These are phyloP conservation scores for Bombus balteatus DNA, from an alignment of 1,140 invertebrate species.

Conservation along the genomic window DNA sequence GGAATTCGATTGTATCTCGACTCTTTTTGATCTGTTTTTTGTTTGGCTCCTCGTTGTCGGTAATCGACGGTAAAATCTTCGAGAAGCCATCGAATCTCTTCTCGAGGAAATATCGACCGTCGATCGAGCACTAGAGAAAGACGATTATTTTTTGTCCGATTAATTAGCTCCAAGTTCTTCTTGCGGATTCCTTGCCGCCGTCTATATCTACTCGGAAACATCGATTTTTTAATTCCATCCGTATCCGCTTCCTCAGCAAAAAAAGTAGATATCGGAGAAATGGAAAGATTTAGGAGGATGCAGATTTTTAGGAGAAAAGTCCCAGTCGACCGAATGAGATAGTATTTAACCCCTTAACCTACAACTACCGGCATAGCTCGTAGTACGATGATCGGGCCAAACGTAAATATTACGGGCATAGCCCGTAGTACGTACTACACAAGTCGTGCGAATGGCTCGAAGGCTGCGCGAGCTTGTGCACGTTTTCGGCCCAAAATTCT, in stretches of 20 bases:
- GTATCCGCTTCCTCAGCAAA: neutral
- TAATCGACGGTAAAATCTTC: constrained; percentile 30
- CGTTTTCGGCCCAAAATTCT: too few species aligned
- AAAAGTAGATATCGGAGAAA: neutral
- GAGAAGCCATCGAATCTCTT: constrained; percentile 13
- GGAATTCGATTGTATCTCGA: constrained; percentile 27
- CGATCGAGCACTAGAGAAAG: neutral
- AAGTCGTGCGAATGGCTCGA: too few species aligned
- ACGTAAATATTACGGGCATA: too few species aligned
- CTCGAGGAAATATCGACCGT: constrained; percentile 11
- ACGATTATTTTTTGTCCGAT: constrained; percentile 19
- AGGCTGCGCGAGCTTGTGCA: too few species aligned
- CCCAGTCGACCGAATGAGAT: neutral
- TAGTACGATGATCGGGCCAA: too few species aligned
- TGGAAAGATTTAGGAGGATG: neutral
- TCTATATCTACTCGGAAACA: neutral
- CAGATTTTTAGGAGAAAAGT: neutral
- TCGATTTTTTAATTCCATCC: neutral
- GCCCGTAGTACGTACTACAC: too few species aligned
- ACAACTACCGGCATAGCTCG: too few species aligned
- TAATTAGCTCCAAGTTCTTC: constrained; percentile 32
- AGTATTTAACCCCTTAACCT: too few species aligned
- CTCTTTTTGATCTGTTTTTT: constrained; percentile 30
- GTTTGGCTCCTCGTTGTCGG: neutral
- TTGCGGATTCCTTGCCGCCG: neutral